Evolutionary conservation across 1,140 invertebrate species (phyloP), one percentile per base, ranked within the genome.

Genomic region (Carposina sasakii): DNA sequence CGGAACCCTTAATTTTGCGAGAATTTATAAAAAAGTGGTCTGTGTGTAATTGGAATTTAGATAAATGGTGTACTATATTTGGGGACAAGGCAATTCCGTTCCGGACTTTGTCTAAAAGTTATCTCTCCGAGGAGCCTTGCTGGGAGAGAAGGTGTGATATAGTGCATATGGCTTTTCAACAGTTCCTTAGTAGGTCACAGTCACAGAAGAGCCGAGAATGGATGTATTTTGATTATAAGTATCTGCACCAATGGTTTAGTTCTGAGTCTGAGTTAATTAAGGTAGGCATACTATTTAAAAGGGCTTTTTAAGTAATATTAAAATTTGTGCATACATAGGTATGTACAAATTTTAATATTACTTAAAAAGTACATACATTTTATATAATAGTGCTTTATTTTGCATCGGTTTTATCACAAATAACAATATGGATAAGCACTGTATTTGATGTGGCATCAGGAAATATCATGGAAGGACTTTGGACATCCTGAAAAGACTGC

Each of bases 211-310:
- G 68, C 24, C 51, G 85, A 33, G 72, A 86, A 43, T 95, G 93
- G 90, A 88, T 90, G 74, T 96, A 95, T 72, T 93, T 93, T 85
- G 94, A 95, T 79, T 96, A 96, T 71, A 95, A 95, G 82, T 90
- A 94, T 77, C 87, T 95, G 76, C 85, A 88, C 44, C 86, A 93
- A 50, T 90, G 91, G 87, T 90, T 93, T 64, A 58, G 85, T 59
- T 76, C 87, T 48, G 81, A 90, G 43, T 64, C 86, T 65, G 86
- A 91, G 65, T 68, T 94, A 61, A 66, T 87, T 47, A 77, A 89
- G 69, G 89, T 91, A 71, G 57, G 24, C 12, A 28, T 28, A 12
- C 24, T 12, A 6, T 5, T 28, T 28, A 28, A 28, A 28, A 28
- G 24, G 24, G 6, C 6, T 28, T 26, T 26, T 26, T 6, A 26